A percentile compares a stretch with the other conserved stretches of the same genome.
These are phyloP conservation scores for Ophion obscuratus DNA, from an alignment of 2,888 invertebrate species.

Conservation along the genomic window DNA sequence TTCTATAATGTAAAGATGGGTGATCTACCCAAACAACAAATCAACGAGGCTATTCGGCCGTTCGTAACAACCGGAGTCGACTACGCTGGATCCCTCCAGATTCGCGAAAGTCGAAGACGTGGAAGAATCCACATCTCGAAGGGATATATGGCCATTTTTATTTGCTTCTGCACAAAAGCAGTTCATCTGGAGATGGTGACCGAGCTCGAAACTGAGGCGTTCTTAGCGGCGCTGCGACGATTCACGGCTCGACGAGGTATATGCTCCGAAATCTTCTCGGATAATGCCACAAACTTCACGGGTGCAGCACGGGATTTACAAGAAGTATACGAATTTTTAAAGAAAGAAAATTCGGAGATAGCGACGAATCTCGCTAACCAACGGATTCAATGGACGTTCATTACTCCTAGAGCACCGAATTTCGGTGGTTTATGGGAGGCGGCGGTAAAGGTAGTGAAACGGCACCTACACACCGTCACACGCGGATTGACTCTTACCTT, in stretches of 20 bases:
- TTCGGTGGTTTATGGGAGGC: not conserved
- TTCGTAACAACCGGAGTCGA: too few relatives aligned
- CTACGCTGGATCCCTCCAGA: too few relatives aligned
- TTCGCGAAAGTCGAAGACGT: too few relatives aligned
- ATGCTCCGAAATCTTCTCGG: slow-evolving; percentile 50
- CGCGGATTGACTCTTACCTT: not conserved
- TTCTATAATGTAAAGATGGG: too few relatives aligned
- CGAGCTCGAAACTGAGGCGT: too few relatives aligned
- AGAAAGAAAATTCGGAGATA: not conserved
- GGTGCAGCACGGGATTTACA: not conserved
- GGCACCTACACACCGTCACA: not conserved
- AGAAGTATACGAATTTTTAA: not conserved
- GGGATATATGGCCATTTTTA: too few relatives aligned
- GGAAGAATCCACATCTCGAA: too few relatives aligned
- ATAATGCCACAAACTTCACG: slow-evolving; percentile 41
- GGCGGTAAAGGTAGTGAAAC: not conserved
- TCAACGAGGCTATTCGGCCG: too few relatives aligned
- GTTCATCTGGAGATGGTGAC: too few relatives aligned
- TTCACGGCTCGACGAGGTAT: slow-evolving; percentile 60
- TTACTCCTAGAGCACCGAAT: not conserved
- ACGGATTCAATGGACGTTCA: not conserved
- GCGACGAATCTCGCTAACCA: not conserved
- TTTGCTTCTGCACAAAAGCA: too few relatives aligned
- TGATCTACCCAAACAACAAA: too few relatives aligned
- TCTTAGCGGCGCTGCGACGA: too few relatives aligned